Base-by-base conservation (phyloP, 1,140 invertebrate genomes). In the Drusus annulatus region DNA sequence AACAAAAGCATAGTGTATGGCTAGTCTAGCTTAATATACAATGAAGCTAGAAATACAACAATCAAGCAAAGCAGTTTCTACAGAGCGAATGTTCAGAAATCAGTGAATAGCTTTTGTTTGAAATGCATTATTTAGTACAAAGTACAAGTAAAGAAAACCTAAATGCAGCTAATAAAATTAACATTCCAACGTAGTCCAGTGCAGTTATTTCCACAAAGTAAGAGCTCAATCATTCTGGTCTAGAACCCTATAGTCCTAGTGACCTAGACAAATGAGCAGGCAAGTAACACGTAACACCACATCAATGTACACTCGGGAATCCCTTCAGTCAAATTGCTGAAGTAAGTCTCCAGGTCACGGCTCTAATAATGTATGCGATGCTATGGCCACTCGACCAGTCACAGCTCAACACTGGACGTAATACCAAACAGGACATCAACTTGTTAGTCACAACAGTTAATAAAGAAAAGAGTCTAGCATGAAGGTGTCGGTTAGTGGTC, bases 241-340 rank as follows among this genome's bases (percentile, higher is more conserved):
- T 79, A 79, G 69, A 79, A 63, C 50, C 68, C 69, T 74, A 74
- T 25, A 62, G 78, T 79, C 78, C 78, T 79, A 79, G 16, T 60
- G 78, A 79, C 78, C 58, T 74, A 74, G 36, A 79, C 68, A 56
- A 73, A 54, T 69, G 73, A 68, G 78, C 78, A 79, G 52, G 65
- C 45, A 62, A 60, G n/a, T 51, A 62, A 79, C 78, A 71, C 54
- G 78, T 79, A 73, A 79, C 78, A 79, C 78, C 78, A 62, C 78
- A 79, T 79, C 76, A 36, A 58, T 28, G 19, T 25, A 68, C 71
- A 75, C 16, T n/a, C 16, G 25, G 36, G 36, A 45, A 45, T 45
- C 36, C 10, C 36, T 45, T 10, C 36, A 45, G 36, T 45, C 36
- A 45, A 45, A 13, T 45, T 8, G 13, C 36, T 45, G 36, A 45